phyloP scores from a whole-genome alignment of 2,797 vertebrate genomes.

The Carapus acus region DNA sequence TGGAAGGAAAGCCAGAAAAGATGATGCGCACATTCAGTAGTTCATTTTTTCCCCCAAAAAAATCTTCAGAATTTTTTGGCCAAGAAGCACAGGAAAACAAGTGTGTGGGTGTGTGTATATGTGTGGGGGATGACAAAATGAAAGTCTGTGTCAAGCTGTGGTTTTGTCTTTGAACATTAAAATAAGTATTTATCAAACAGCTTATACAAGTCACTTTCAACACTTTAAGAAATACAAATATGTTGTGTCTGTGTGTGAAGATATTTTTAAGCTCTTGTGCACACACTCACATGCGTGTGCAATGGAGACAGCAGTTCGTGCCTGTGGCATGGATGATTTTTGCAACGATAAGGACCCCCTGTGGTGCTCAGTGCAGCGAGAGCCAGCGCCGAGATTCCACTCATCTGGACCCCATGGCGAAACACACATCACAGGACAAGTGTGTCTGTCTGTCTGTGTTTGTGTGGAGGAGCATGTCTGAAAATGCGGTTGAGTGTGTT shows the following conservation, averaged over 20 bases:
- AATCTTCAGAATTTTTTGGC: no score
- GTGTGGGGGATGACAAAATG: conserved; percentile 25
- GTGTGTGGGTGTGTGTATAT: neutral
- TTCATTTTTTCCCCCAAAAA: no score
- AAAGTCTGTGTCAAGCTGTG: conserved; percentile 42
- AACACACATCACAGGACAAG: conserved; percentile 57
- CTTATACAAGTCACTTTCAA: neutral
- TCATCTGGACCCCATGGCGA: conserved; percentile 65
- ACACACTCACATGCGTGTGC: conserved; percentile 11
- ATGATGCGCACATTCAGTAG: no score
- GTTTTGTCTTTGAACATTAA: conserved; percentile 30
- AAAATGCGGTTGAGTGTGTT: conserved; percentile 14
- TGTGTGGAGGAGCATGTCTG: conserved; percentile 7
- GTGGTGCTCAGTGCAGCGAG: conserved; percentile 69
- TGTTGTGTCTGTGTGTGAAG: conserved; percentile 8
- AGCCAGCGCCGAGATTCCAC: conserved; percentile 67
- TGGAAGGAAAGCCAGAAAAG: no score
- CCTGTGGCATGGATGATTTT: conserved; percentile 71
- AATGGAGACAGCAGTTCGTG: conserved; percentile 60
- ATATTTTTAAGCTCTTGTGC: conserved; percentile 20
- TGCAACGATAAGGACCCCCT: conserved; percentile 65
- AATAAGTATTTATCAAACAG: conserved; percentile 23
- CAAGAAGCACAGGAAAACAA: no score
- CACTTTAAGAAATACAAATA: no score
- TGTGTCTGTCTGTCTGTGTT: conserved; percentile 20